These are phyloP conservation scores for Zeuzera pyrina DNA, from an alignment of 2,888 invertebrate species.

Conservation along the genomic window DNA sequence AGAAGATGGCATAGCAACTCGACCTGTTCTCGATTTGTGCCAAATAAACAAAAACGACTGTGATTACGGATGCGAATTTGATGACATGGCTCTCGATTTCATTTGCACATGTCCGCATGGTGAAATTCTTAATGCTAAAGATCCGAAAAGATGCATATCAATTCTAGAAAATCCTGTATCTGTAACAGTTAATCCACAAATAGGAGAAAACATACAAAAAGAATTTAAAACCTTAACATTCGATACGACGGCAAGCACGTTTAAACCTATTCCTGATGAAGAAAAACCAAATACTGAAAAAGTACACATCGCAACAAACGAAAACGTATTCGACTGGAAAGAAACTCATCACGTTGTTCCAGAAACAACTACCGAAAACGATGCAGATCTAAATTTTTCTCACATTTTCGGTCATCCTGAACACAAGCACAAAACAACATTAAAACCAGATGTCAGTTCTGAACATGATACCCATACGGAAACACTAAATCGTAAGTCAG, in stretches of 20 bases:
- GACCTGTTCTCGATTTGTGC: slow-evolving; percentile 76
- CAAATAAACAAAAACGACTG: slow-evolving; percentile 77
- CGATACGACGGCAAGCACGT: slow-evolving; percentile 29
- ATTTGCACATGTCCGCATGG: slow-evolving; percentile 76
- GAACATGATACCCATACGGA: slow-evolving; percentile 17
- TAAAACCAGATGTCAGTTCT: slow-evolving; percentile 14
- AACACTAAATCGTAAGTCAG: slow-evolving; percentile 15
- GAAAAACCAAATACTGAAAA: slow-evolving; percentile 30
- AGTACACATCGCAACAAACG: slow-evolving; percentile 18
- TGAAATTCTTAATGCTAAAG: slow-evolving; percentile 44
- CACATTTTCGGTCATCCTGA: slow-evolving; percentile 39
- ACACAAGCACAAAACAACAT: slow-evolving; percentile 23
- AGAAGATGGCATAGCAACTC: slow-evolving; percentile 44
- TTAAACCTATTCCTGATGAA: slow-evolving; percentile 30
- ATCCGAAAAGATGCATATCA: slow-evolving; percentile 56
- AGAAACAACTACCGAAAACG: slow-evolving; percentile 39
- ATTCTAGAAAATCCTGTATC: slow-evolving; percentile 28
- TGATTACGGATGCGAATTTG: slow-evolving; percentile 78
- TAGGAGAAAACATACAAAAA: slow-evolving; percentile 24
- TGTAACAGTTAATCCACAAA: slow-evolving; percentile 6
- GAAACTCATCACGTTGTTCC: slow-evolving; percentile 30
- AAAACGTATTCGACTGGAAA: slow-evolving; percentile 47
- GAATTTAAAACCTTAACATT: slow-evolving; percentile 26
- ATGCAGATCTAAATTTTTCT: slow-evolving; percentile 38
- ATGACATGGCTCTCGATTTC: slow-evolving; percentile 75